Conservation (phyloP, 2,113 vertebrate genomes). For the Scolopax mira region DNA sequence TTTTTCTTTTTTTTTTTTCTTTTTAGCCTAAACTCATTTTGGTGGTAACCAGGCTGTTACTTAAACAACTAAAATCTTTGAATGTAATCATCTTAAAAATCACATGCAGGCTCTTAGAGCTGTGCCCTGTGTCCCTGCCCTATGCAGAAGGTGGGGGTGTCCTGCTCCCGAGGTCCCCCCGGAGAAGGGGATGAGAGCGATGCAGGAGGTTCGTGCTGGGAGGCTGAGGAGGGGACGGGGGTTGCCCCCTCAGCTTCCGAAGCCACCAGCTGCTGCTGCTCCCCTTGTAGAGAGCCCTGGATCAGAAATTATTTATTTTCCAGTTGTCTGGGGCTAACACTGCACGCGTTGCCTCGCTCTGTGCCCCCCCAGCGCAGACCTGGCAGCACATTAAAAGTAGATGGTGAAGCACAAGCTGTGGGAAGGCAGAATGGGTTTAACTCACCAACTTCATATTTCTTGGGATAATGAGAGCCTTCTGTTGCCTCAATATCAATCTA, state of each 20-base stretch:
- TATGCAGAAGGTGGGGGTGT: fast-evolving
- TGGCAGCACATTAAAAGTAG: neutral
- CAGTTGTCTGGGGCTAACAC: neutral
- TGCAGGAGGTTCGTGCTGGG: fast-evolving
- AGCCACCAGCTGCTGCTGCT: neutral
- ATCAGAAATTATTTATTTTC: neutral
- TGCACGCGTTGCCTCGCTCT: fast-evolving
- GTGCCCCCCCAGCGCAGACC: neutral
- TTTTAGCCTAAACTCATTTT: neutral
- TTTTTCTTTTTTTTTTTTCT: neutral
- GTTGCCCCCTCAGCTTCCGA: neutral
- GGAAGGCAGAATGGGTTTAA: neutral
- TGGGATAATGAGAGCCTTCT: neutral
- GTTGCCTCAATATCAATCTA: neutral
- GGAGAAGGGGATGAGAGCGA: fast-evolving
- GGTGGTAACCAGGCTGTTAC: fast-evolving
- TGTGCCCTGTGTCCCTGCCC: too few relatives aligned
- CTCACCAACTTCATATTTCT: neutral
- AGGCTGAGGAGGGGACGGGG: neutral
- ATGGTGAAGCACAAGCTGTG: neutral
- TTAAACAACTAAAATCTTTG: fast-evolving
- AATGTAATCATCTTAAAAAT: fast-evolving
- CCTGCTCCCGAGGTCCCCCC: fast-evolving
- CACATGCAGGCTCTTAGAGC: fast-evolving
- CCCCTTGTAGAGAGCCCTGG: fast-evolving